Conservation (phyloP, 1,140 invertebrate species). For the Penaeus indicus region DNA sequence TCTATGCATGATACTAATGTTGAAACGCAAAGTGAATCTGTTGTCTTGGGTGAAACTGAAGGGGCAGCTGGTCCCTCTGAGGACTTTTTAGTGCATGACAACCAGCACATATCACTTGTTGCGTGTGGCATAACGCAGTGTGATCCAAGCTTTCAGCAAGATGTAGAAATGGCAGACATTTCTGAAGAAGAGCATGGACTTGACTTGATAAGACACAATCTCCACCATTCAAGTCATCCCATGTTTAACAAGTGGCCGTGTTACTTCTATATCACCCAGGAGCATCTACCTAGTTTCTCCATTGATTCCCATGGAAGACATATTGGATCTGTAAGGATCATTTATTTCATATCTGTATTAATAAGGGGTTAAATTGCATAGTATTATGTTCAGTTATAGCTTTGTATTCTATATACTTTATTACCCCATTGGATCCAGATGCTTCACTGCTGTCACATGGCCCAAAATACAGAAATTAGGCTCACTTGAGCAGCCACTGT, state of each 20-base stretch:
- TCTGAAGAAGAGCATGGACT: slow-evolving; percentile 21
- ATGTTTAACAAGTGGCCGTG: slow-evolving; percentile 59
- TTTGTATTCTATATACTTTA: background rate
- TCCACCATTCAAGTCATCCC: slow-evolving; percentile 56
- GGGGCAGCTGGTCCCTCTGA: slow-evolving; percentile 34
- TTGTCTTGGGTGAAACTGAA: background rate
- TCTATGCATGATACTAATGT: background rate
- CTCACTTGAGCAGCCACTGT: no score
- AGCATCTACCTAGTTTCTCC: slow-evolving; percentile 46
- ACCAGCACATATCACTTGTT: slow-evolving; percentile 49
- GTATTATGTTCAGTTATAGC: background rate
- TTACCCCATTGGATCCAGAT: background rate
- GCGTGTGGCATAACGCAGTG: slow-evolving; percentile 57
- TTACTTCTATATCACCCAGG: slow-evolving; percentile 55
- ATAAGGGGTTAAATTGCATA: background rate
- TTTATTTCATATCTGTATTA: slow-evolving; percentile 1
- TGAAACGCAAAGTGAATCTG: background rate
- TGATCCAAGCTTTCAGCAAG: slow-evolving; percentile 41
- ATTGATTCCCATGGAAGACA: slow-evolving; percentile 59
- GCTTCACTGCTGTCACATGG: background rate
- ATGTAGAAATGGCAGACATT: slow-evolving; percentile 30
- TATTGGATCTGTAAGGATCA: slow-evolving; percentile 60
- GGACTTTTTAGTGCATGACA: slow-evolving; percentile 54
- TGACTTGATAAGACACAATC: slow-evolving; percentile 42
- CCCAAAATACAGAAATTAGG: no score